Evolutionary conservation across 2,888 invertebrate genomes (phyloP).

Genomic region (Tineola bisselliella): DNA sequence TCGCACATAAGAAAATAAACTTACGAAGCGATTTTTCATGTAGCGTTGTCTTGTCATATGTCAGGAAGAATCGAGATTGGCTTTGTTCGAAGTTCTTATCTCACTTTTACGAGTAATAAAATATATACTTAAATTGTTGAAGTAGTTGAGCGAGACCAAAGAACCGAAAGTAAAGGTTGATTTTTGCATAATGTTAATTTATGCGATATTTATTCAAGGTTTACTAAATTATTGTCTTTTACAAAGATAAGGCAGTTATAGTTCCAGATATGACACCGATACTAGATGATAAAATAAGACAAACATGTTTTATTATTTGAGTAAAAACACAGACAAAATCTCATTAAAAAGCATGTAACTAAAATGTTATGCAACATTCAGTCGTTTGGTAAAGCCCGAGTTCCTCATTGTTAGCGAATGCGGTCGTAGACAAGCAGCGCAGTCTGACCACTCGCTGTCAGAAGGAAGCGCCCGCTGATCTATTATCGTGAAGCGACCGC

Average conservation of each 20-base stretch:
- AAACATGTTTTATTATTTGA: too few relatives aligned
- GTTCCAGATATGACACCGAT: too few relatives aligned
- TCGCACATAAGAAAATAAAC: neutral
- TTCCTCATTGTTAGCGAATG: neutral
- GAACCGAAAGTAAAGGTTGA: too few relatives aligned
- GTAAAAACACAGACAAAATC: too few relatives aligned
- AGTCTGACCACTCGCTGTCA: neutral
- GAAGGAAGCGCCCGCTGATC: constrained; percentile 13
- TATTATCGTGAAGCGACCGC: constrained; percentile 11
- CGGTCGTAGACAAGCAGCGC: neutral
- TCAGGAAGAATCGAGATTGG: neutral
- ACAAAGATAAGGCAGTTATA: too few relatives aligned
- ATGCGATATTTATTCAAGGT: too few relatives aligned
- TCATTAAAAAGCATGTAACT: too few relatives aligned
- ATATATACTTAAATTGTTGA: neutral
- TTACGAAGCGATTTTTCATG: constrained; percentile 20
- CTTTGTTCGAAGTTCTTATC: neutral
- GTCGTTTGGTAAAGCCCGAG: neutral
- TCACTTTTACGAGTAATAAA: neutral
- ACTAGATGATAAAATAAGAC: too few relatives aligned
- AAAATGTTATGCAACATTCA: neutral
- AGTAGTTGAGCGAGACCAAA: neutral
- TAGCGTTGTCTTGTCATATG: constrained; percentile 10
- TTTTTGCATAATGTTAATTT: too few relatives aligned
- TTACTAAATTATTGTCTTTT: too few relatives aligned